Base-by-base conservation (phyloP, 2,797 vertebrate genomes). In the Acipenser transmontanus region DNA sequence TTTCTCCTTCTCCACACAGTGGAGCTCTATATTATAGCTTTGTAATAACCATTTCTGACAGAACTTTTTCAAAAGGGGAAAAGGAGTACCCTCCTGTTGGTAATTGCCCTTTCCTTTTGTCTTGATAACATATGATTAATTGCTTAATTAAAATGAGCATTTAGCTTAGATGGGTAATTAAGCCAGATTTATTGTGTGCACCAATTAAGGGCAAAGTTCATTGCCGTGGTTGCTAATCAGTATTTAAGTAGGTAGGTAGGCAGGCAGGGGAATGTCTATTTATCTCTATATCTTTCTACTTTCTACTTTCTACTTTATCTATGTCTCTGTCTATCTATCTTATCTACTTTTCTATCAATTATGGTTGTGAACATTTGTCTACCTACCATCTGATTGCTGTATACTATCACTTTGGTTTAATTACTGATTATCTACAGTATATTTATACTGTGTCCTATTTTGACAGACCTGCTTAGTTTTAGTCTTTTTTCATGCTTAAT, bases 121-220 rank as follows among this genome's bases (percentile, higher is more conserved):
- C 73, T 64, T 77, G 75, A 77, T 73, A 77, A 54, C 17, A 76
- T 48, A 75, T 80, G 78, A 86, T 74, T 57, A 85, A 80, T 67
- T 77, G 72, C 72, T 81, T 81, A 64, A 81, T 84, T 78, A 80
- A 71, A 63, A 67, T 66, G 71, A 70, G 75, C 79, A 73, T 77
- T 75, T 78, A 73, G 71, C 70, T 54, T 54, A 9, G 52, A 54
- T 54, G 52, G 34, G 34, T 34, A 3, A 34, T 34, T 34, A 34
- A 17, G 34, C 34, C 34, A 34, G 34, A 34, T 34, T 34, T 34
- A 34, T 4, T 34, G 34, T 34, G 34, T 34, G 34, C 34, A 34
- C 34, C 34, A 34, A 34, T 34, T 34, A 34, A 17, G 34, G 34
- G 34, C 34, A 34, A 34, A 34, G 34, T 34, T 34, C 34, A 34